phyloP scores from a whole-genome alignment of 1,140 invertebrate genomes.

The Tetramorium alpestre region DNA sequence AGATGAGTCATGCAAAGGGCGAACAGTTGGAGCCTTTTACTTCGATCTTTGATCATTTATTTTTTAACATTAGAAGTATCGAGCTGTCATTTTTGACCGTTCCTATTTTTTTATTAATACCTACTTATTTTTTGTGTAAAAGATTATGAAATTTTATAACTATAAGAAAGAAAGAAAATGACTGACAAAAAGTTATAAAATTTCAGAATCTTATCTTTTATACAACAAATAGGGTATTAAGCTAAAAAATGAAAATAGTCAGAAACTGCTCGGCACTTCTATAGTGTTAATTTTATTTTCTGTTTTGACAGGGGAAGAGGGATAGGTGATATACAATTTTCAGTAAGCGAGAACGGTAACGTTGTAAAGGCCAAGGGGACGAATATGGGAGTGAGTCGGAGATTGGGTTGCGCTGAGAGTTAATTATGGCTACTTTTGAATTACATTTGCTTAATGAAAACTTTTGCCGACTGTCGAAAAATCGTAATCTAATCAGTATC shows the following conservation, averaged over 20 bases:
- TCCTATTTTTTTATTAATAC: no score
- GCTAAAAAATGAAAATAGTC: no score
- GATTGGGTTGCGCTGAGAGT: conserved; percentile 62
- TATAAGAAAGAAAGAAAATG: no score
- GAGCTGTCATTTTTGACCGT: no score
- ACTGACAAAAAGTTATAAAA: no score
- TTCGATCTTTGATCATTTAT: conserved; percentile 68
- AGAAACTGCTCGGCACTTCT: no score
- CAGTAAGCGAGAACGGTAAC: conserved; percentile 35
- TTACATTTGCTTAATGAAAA: conserved; percentile 74
- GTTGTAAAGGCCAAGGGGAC: conserved; percentile 65
- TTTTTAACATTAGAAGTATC: conserved; percentile 59
- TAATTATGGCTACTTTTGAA: conserved; percentile 73
- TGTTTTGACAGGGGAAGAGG: conserved; percentile 51
- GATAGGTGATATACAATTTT: conserved; percentile 32
- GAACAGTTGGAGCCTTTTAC: background rate
- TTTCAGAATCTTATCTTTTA: no score
- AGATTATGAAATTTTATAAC: no score
- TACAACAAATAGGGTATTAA: no score
- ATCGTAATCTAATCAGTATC: background rate
- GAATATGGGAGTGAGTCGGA: background rate
- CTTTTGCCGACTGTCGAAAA: conserved; percentile 48
- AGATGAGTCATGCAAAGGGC: background rate
- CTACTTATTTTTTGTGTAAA: no score
- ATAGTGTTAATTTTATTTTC: conserved; percentile 73